Evolutionary conservation across 2,888 invertebrate genomes (phyloP), one percentile per base, ranked within the genome.

Genomic region (Flexamia atlantica): DNA sequence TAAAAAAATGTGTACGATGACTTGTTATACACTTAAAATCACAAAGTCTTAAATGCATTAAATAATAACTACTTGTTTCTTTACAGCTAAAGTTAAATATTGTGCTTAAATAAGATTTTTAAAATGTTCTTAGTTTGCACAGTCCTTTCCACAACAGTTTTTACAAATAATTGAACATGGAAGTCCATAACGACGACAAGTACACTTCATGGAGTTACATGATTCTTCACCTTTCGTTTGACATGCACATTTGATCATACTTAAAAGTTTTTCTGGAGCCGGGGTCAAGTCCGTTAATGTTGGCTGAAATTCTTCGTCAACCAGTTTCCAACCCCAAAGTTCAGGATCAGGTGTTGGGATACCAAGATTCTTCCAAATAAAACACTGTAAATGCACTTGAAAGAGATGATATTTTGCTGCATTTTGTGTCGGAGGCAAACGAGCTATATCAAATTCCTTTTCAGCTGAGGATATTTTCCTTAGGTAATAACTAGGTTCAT

Each of bases 141-240:
- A 70, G 28, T 28, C 23, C 1, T 70, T 70, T 70, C 70, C 70
- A 23, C 70, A 70, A 70, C 70, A 25, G 28, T 23, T 70, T 23
- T 70, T 70, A 70, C 28, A 70, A 50, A n/a, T n/a, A n/a, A n/a
- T n/a, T n/a, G n/a, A n/a, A n/a, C n/a, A 30, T 70, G 70, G 70
- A 70, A 70, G 30, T 12, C 70, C 70, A 25, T 28, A 70, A 30
- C 10, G 70, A 32, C 28, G 70, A 28, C 70, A 70, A 30, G 28
- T 50, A 12, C 4, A 50, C 17, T 50, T 70, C 70, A 70, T 70
- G 28, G 70, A 30, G 30, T 70, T 70, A 70, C 28, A 25, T 28
- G 50, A 17, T 30, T 30, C 28, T 7, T 70, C 30, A 28, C 12
- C 30, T 70, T 12, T 70, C 25, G 70, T 70, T 70, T 70, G 28